phyloP scores from a whole-genome alignment of 2,888 invertebrate genomes.

The Xylocampa areola region DNA sequence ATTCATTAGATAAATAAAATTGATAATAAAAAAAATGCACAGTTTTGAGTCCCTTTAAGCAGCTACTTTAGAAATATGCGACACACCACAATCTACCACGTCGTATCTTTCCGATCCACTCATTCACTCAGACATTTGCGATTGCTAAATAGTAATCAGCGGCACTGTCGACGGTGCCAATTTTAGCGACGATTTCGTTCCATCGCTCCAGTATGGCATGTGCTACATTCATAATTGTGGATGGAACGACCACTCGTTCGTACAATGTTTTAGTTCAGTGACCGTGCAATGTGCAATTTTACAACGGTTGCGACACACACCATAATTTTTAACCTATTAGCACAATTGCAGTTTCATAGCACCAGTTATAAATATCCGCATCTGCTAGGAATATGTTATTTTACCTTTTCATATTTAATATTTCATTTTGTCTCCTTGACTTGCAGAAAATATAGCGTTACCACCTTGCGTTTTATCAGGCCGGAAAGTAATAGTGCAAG shows the following conservation, averaged over 20 bases:
- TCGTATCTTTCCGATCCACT: conserved; percentile 11
- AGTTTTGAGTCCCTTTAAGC: neutral
- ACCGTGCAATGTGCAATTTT: conserved; percentile 77
- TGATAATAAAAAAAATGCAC: neutral
- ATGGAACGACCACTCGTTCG: conserved; percentile 43
- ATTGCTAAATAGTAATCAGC: conserved; percentile 62
- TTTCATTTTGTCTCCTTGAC: conserved; percentile 1
- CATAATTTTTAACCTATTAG: conserved; percentile 60
- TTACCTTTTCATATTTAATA: neutral
- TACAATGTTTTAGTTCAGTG: conserved; percentile 79
- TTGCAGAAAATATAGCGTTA: conserved; percentile 6
- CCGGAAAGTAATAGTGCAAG: conserved; percentile 24
- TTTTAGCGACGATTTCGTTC: conserved; percentile 68
- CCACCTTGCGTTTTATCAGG: conserved; percentile 27
- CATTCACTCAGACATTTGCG: conserved; percentile 22
- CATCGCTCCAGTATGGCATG: conserved; percentile 64
- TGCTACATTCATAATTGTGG: conserved; percentile 71
- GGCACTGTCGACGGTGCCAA: conserved; percentile 64
- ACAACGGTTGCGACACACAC: conserved; percentile 60
- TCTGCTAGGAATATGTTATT: conserved; percentile 4
- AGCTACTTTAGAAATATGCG: conserved; percentile 6
- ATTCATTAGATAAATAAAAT: neutral
- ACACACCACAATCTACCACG: conserved; percentile 8
- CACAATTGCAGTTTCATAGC: conserved; percentile 34
- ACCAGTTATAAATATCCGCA: conserved; percentile 29